Evolutionary conservation across 2,113 vertebrate genomes (phyloP), one percentile per base, ranked within the genome.

Genomic region (Atherinomorus stipes): DNA sequence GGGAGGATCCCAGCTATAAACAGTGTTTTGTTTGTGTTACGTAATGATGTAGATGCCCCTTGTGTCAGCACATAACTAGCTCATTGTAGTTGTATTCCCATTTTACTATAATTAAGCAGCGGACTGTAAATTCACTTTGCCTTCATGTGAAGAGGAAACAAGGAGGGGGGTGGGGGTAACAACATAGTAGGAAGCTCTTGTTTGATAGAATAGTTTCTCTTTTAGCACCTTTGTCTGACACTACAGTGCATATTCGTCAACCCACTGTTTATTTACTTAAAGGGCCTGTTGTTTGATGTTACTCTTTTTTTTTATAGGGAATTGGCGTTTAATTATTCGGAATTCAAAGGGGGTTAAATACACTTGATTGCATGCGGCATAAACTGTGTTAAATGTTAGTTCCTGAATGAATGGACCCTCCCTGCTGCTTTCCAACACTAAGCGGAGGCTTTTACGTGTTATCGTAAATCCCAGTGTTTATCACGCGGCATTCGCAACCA

Each of bases 321-420:
- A 16, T 44, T 44, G 12, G 42, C 1, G 16, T 25, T 38, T 37
- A 11, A 7, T n/a, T 21, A n/a, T 11, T 37, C 11, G n/a, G 4
- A 15, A 1, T n/a, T 4, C 2, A 40, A 15, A 40, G 37, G 8
- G 9, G 9, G 11, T 1, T 8, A 8, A 2, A 22, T 44, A 18
- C 59, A 26, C 6, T 26, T 7, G 4, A 3, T 18, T 12, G 31
- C 31, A 34, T 8, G 7, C 3, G 31, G 8, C 31, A 34, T 34
- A 34, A 34, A 26, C 1, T 18, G 60, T 58, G 49, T 52, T n/a
- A 21, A 25, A 31, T 11, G 45, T 19, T 40, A 66, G 16, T 42
- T 77, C 45, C 15, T 22, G 44, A 66, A 81, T 34, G 28, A 9
- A 21, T 31, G 37, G 37, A 76, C 72, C 59, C 60, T 38, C 51